Evolutionary conservation across 2,113 vertebrate species (phyloP).

Genomic region (Leucoraja erinaceus): DNA sequence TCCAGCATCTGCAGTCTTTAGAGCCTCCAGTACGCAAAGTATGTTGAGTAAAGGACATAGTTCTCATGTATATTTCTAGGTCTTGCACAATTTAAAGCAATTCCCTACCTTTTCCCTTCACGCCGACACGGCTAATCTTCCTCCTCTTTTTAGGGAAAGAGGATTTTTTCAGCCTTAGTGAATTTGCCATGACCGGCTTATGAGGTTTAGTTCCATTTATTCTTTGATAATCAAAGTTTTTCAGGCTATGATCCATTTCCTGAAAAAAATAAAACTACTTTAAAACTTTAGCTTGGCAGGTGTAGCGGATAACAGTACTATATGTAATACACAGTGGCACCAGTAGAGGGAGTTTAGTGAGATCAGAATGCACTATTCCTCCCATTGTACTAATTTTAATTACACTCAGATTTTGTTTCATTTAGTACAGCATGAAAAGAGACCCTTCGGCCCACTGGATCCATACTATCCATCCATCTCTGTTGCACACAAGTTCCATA

Average conservation of each 20-base stretch:
- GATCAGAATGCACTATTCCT: neutral
- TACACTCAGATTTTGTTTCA: neutral
- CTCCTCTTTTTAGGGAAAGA: constrained; percentile 4
- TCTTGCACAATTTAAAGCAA: neutral
- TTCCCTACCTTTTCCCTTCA: constrained; percentile 25
- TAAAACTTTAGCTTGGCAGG: neutral
- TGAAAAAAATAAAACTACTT: constrained; percentile 1
- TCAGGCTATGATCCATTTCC: constrained; percentile 14
- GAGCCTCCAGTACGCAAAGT: neutral
- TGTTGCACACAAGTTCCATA: too few species aligned
- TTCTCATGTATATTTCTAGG: neutral
- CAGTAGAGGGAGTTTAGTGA: neutral
- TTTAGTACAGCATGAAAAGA: too few species aligned
- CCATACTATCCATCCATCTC: too few species aligned
- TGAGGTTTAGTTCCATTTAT: neutral
- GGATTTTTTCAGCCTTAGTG: neutral
- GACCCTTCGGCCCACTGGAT: too few species aligned
- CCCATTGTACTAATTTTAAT: neutral
- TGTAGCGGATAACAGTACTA: neutral
- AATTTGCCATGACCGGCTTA: neutral
- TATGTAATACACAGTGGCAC: neutral
- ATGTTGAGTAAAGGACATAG: neutral
- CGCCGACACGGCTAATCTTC: constrained; percentile 12
- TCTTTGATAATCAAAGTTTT: neutral
- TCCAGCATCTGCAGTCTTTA: too few species aligned